A percentile compares a stretch with the other conserved stretches of the same genome.
Evolutionary conservation across 2,113 vertebrate genomes (phyloP).

Genomic region (Chaetorhynchus papuensis): DNA sequence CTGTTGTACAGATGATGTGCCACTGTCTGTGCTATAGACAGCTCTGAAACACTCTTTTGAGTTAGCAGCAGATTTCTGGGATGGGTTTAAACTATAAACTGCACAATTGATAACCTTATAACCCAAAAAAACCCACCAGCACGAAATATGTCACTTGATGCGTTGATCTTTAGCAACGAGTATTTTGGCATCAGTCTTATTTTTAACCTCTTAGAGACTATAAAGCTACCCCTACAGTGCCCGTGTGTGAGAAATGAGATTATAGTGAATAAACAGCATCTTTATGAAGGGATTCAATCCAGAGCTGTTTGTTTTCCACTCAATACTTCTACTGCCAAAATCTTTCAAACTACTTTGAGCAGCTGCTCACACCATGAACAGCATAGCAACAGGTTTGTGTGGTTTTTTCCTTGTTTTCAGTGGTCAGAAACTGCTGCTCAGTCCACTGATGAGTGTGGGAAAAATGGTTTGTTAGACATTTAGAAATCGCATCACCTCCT

Average conservation of each 20-base stretch:
- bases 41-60: not conserved
- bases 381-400: not conserved
- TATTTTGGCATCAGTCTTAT: not conserved
- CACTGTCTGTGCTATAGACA: not conserved
- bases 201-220: not conserved
- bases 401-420: not conserved
- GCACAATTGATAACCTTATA: not conserved
- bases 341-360: not conserved
- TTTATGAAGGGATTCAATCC: not conserved
- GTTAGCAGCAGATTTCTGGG: not conserved
- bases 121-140: fast-evolving
- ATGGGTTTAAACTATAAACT: not conserved
- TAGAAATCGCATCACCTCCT: not conserved
- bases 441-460: not conserved
- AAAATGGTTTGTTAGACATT: not conserved
- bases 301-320: not conserved
- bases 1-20: not conserved
- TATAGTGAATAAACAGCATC: not conserved
- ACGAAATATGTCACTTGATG: not conserved
- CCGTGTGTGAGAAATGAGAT: not conserved
- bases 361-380: not conserved
- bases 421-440: not conserved
- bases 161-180: not conserved
- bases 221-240: not conserved
- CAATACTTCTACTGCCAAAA: not conserved